Base-by-base conservation (phyloP, 2,888 invertebrate species). In the Alcis repandata region DNA sequence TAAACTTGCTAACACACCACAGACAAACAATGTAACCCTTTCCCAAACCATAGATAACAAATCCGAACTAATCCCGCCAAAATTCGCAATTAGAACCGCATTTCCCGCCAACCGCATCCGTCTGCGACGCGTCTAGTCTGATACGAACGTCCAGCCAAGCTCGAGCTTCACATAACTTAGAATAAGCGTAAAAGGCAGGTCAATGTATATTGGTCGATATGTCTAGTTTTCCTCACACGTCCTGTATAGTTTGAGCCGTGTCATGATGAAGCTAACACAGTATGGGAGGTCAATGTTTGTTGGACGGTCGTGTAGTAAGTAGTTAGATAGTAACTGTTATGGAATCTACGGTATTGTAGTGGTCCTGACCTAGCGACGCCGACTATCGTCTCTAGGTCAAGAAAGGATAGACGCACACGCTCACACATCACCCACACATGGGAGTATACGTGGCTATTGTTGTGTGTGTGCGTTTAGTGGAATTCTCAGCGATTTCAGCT, bases 401-500 rank as follows among this genome's bases (percentile, higher is more conserved):
- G 91, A 89, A 92, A 92, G 91, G 92, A 90, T 90, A 90, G 83
- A 92, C 90, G 80, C 92, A 91, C 89, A 91, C 91, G 86, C 80
- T 71, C 72, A 74, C 38, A 71, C 62, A 59, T 68, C 48, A 59
- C 59, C 19, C 59, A 64, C 63, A 59, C 59, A 62, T 76, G 73
- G 71, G 59, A 52, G 63, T 54, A 63, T 63, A 66, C 69, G 68
- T 69, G 68, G 70, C 67, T 62, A 56, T 68, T 63, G 63, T 67
- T 56, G 61, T 59, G 49, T 60, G 71, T 69, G 71, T 68, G 67
- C 52, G 74, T 68, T 67, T 70, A 73, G 73, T 68, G 68, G 68
- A 68, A 69, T 72, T 68, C 57, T 66, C 62, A 53, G 61, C 62
- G 67, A 60, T 69, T 72, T 70, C 66, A 69, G 67, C 41, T 57